Conservation (phyloP, 2,113 vertebrate genomes). For the Toxotes jaculatrix region DNA sequence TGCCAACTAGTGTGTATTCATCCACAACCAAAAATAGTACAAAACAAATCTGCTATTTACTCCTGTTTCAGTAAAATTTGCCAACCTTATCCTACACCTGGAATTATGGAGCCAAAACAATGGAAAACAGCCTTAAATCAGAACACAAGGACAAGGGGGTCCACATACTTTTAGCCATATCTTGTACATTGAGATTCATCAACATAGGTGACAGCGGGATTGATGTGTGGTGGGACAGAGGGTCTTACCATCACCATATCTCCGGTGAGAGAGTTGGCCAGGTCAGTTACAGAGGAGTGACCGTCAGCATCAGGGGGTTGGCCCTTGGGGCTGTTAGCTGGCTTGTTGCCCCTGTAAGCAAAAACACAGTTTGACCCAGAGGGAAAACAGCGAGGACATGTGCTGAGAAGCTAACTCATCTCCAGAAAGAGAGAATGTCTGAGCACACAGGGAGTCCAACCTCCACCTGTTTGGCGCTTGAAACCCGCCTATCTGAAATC, state of each 20-base stretch:
- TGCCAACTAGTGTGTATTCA: neutral
- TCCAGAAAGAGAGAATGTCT: constrained; percentile 67
- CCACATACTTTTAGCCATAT: neutral
- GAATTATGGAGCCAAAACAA: neutral
- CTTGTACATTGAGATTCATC: neutral
- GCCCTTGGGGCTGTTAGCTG: constrained; percentile 89
- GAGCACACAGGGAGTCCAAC: constrained; percentile 68
- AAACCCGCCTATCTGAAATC: constrained; percentile 59
- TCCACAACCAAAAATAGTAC: neutral
- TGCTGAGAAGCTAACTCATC: constrained; percentile 54
- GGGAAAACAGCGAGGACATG: constrained; percentile 16
- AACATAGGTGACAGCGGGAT: neutral
- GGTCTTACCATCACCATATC: constrained; percentile 97
- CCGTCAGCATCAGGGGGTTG: constrained; percentile 92
- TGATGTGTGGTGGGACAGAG: neutral
- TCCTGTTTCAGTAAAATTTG: neutral
- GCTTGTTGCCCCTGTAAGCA: constrained; percentile 91
- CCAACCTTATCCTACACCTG: neutral
- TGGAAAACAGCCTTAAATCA: neutral
- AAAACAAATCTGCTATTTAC: neutral
- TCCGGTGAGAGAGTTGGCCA: constrained; percentile 97
- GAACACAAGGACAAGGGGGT: neutral
- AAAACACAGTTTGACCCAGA: constrained; percentile 61
- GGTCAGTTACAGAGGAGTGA: constrained; percentile 93
- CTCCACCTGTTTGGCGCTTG: constrained; percentile 67